Conservation (phyloP, 2,113 vertebrate species). For the Zosterops lateralis region DNA sequence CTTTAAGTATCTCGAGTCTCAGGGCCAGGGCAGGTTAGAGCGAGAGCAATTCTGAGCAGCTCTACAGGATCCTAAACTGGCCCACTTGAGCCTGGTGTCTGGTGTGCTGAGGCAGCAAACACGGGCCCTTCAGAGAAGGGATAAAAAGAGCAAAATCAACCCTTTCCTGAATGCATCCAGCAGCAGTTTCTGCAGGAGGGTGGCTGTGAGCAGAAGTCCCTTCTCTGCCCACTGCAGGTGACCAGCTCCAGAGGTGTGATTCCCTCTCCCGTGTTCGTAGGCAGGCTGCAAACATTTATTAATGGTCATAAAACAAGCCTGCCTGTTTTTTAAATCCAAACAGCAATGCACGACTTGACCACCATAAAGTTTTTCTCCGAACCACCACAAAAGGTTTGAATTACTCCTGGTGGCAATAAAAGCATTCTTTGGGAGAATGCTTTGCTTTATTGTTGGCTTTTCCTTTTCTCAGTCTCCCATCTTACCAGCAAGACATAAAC, state of each 20-base stretch:
- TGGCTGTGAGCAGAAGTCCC: not conserved
- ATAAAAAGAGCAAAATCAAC: not conserved
- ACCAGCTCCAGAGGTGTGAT: not conserved
- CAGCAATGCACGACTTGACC: slow-evolving; percentile 31
- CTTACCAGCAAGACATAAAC: slow-evolving; percentile 39
- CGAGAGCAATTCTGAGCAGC: not conserved
- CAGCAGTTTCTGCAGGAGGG: not conserved
- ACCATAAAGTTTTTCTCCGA: slow-evolving; percentile 64
- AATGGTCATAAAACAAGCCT: slow-evolving; percentile 65
- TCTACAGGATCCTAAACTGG: not conserved
- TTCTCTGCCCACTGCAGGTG: not conserved
- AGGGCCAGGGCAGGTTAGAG: not conserved
- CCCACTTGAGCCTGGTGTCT: not conserved
- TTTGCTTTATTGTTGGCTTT: slow-evolving; percentile 67
- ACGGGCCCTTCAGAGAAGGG: not conserved
- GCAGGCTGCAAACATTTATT: slow-evolving; percentile 48
- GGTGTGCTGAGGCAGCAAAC: not conserved
- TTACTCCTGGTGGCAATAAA: slow-evolving; percentile 72
- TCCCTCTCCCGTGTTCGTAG: not conserved
- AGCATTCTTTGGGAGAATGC: slow-evolving; percentile 61
- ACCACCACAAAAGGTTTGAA: slow-evolving; percentile 72
- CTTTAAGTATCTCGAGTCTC: not conserved
- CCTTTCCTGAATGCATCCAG: not conserved
- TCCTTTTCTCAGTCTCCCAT: slow-evolving; percentile 30
- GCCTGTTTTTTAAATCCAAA: slow-evolving; percentile 64